Evolutionary conservation across 2,888 invertebrate genomes (phyloP), one percentile per base, ranked within the genome.

Genomic region (Cephus rjabovi): DNA sequence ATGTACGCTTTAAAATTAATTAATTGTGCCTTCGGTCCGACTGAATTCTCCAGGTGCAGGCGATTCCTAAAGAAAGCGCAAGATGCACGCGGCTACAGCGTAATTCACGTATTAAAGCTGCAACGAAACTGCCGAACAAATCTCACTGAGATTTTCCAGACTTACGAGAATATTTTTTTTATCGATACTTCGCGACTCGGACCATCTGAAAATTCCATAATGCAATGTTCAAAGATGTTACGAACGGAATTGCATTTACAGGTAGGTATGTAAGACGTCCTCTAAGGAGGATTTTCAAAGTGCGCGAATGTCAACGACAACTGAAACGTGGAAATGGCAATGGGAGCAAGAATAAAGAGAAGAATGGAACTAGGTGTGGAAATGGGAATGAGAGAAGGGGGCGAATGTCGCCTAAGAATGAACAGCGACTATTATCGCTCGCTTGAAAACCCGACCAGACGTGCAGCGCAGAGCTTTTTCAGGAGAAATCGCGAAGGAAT

Each of bases 141-240:
- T 37, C 4, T 37, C 37, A 37, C 0, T 12, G 12, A 37, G 37
- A 37, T 37, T 12, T 37, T 37, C 1, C 12, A 12, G 12, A 15
- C 12, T 4, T 37, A 4, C 12, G 12, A 12, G 12, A 37, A 37
- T 37, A 37, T 37, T 37, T 37, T 15, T 4, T 37, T 37, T 15
- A 15, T 37, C 37, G 37, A 37, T 37, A 4, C 12, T 4, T 12
- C 4, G 37, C 12, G 4, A 37, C 4, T 40, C 15, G 15, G 83
- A 79, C 84, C 84, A 85, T 83, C 84, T 88, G 86, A 86, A 88
- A 88, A 89, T 89, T 89, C 86, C 86, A 86, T 88, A 86, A 87
- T 89, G 87, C 87, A 88, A 89, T 89, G 89, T 89, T 88, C 88
- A 88, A 15, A 37, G 37, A 37, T 4, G 12, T 15, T 37, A 12